Conservation (phyloP, 2,113 vertebrate genomes). For the Sprattus sprattus region DNA sequence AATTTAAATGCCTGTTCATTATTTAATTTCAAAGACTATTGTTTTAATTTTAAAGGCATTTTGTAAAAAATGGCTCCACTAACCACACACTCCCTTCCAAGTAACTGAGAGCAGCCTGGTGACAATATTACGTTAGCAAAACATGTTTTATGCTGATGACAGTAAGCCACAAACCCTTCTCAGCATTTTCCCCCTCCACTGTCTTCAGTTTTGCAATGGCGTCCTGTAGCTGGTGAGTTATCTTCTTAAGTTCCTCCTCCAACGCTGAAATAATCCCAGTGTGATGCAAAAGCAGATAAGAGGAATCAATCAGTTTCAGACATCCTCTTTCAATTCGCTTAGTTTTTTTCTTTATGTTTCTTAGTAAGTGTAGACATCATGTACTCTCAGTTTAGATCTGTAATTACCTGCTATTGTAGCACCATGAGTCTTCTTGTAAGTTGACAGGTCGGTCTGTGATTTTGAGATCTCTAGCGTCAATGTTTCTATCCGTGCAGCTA, state of each 20-base stretch:
- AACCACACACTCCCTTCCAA: neutral
- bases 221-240: neutral
- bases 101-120: neutral
- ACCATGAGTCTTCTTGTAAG: neutral
- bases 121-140: neutral
- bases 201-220: neutral
- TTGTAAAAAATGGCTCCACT: neutral
- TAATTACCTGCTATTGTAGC: neutral
- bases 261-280: neutral
- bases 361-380: neutral
- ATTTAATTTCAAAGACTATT: neutral
- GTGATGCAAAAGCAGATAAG: neutral
- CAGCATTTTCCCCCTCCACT: neutral
- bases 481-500: neutral
- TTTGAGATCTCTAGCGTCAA: neutral
- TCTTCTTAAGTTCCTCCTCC: neutral
- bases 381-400: neutral
- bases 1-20: neutral
- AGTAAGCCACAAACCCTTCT: neutral
- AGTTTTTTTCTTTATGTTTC: neutral
- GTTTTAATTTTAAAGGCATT: neutral
- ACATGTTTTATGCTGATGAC: neutral
- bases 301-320: neutral
- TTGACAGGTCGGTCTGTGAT: neutral
- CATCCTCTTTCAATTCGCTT: neutral